Evolutionary conservation across 2,113 vertebrate species (phyloP), one percentile per base, ranked within the genome.

Genomic region (Lophochroa leadbeateri): DNA sequence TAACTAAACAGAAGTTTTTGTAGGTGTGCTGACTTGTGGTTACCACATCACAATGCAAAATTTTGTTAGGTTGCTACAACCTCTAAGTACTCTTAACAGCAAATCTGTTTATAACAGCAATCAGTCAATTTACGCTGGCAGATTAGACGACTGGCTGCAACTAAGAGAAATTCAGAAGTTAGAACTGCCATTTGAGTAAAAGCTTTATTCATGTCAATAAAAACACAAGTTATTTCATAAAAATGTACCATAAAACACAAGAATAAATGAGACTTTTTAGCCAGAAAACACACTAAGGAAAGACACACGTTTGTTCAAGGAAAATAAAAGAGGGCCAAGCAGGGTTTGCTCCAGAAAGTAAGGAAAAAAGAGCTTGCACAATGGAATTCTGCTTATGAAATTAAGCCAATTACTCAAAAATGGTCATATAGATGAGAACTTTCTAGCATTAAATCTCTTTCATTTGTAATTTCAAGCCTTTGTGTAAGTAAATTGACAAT

Each of bases 351-450:
- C 12, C 39, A 74, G 24, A 21, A 84, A 68, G 17, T 23, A 60
- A 25, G 5, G 29, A 61, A 46, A 46, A 47, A 61, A 20, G 3
- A 83, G 6, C 5, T 18, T 49, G 50, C 4, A 84, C 12, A 43
- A 33, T 10, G 9, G 8, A 37, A 69, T 83, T 74, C 44, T 90
- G 63, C 11, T 24, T 77, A 28, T 33, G 27, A 74, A 69, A 86
- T 53, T 77, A 37, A 67, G 24, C 18, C 69, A 61, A 67, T 57
- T 50, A 70, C 6, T 89, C 17, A 63, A 74, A 91, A 24, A 4
- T 1, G 6, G 25, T 44, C 55, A 84, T 9, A 61, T 0, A 61
- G 35, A 28, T 33, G 17, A 31, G 5, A 65, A 7, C 37, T 9
- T 44, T 89, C 53, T 46, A 80, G 46, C 37, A 86, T 57, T 43